A percentile compares a stretch with the other conserved stretches of the same genome.
Conservation (phyloP, 2,797 vertebrate genomes). For the Aratinga solstitialis region DNA sequence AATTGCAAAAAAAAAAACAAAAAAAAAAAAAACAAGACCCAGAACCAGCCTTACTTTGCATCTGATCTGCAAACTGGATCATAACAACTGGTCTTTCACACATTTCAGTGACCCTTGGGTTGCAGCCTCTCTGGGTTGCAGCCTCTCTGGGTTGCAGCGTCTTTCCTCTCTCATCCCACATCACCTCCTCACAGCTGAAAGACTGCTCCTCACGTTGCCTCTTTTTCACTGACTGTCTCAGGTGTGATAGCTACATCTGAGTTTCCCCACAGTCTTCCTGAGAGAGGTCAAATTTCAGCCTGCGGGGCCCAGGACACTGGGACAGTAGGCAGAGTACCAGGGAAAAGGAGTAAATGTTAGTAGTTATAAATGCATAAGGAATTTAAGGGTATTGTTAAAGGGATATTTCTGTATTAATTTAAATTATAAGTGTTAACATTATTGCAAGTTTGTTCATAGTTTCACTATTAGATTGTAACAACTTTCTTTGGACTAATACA, state of each 20-base stretch:
- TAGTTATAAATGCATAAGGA: background rate
- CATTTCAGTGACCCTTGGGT: background rate
- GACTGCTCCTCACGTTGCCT: fast-evolving
- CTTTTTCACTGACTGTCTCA: background rate
- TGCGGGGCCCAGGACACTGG: background rate
- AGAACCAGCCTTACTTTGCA: background rate
- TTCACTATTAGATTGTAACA: background rate
- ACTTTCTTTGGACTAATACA: background rate
- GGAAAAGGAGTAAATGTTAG: background rate
- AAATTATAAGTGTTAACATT: background rate
- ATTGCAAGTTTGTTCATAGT: background rate
- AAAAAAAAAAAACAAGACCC: too few relatives aligned
- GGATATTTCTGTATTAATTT: background rate
- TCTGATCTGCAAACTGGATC: background rate
- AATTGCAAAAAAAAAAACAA: background rate
- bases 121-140: too few relatives aligned
- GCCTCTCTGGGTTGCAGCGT: too few relatives aligned
- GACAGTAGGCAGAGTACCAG: background rate
- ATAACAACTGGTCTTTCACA: background rate
- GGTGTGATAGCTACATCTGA: background rate
- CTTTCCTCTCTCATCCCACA: background rate
- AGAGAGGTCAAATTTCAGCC: background rate
- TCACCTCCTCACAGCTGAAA: background rate
- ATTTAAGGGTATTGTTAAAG: background rate
- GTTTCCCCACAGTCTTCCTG: background rate